Percentiles rank a stretch among this genome's conserved stretches.
These are phyloP conservation scores for Hyles euphorbiae DNA, from an alignment of 1,140 invertebrate genomes.

Conservation along the genomic window DNA sequence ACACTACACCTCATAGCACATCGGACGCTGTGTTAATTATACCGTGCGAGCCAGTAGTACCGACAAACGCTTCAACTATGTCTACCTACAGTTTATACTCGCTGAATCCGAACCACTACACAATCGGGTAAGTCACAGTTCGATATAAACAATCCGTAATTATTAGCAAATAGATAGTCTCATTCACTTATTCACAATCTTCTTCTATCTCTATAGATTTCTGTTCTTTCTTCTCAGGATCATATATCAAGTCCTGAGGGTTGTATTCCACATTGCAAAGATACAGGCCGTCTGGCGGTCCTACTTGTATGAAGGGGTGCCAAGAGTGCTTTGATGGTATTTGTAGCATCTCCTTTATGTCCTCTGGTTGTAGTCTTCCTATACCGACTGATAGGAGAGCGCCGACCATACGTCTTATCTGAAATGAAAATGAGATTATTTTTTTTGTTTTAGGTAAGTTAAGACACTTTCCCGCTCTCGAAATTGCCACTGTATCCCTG, in stretches of 20 bases:
- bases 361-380: slow-evolving; percentile 76
- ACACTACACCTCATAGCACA: no score
- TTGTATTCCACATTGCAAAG: slow-evolving; percentile 82
- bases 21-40: no score
- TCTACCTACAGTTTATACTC: no score
- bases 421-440: slow-evolving; percentile 13
- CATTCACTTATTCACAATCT: slow-evolving; percentile 16
- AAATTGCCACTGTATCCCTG: no score
- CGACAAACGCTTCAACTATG: no score
- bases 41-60: no score
- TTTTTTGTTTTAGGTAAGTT: background rate
- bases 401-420: slow-evolving; percentile 85
- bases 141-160: no score
- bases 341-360: slow-evolving; percentile 83
- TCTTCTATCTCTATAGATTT: slow-evolving; percentile 16
- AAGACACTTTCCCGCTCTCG: no score
- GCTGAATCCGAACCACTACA: no score
- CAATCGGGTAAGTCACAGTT: no score
- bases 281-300: slow-evolving; percentile 81
- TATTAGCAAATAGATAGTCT: background rate
- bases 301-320: slow-evolving; percentile 67
- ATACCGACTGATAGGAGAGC: slow-evolving; percentile 77
- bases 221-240: slow-evolving; percentile 18
- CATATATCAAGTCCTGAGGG: slow-evolving; percentile 70
- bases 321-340: slow-evolving; percentile 83